These are phyloP conservation scores for Melanargia galathea DNA, from an alignment of 2,888 invertebrate genomes.

Conservation along the genomic window DNA sequence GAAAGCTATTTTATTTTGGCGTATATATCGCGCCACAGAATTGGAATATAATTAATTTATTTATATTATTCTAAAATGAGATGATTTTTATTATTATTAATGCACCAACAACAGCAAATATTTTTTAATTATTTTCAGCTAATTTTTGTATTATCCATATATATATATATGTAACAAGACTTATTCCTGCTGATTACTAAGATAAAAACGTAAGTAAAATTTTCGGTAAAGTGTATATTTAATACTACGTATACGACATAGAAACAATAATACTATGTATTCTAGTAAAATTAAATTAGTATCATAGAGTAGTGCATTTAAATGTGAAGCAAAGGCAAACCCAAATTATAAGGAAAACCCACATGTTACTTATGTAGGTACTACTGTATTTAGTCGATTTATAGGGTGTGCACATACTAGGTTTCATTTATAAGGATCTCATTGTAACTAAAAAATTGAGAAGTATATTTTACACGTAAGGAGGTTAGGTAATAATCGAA, in stretches of 20 bases:
- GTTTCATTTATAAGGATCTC: slow-evolving; percentile 26
- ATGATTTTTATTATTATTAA: no score
- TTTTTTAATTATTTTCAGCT: no score
- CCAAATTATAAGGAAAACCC: background rate
- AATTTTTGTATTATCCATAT: no score
- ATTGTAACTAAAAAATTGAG: slow-evolving; percentile 16
- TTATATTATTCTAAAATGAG: no score
- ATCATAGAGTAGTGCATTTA: slow-evolving; percentile 6
- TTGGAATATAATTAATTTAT: no score
- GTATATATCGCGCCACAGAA: no score
- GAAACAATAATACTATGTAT: slow-evolving; percentile 11
- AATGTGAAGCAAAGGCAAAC: background rate
- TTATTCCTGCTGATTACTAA: background rate
- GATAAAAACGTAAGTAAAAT: background rate
- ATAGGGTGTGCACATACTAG: slow-evolving; percentile 10
- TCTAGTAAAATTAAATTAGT: background rate
- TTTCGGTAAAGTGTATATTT: background rate
- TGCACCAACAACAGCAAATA: no score
- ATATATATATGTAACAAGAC: no score
- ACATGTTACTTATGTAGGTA: background rate
- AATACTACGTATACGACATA: slow-evolving; percentile 5
- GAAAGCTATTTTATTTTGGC: no score
- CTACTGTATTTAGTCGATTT: slow-evolving; percentile 3
- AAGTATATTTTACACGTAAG: background rate
- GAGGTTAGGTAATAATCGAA: slow-evolving; percentile 6